These are phyloP conservation scores for Psittacula echo DNA, from an alignment of 2,797 vertebrate genomes.

Conservation along the genomic window DNA sequence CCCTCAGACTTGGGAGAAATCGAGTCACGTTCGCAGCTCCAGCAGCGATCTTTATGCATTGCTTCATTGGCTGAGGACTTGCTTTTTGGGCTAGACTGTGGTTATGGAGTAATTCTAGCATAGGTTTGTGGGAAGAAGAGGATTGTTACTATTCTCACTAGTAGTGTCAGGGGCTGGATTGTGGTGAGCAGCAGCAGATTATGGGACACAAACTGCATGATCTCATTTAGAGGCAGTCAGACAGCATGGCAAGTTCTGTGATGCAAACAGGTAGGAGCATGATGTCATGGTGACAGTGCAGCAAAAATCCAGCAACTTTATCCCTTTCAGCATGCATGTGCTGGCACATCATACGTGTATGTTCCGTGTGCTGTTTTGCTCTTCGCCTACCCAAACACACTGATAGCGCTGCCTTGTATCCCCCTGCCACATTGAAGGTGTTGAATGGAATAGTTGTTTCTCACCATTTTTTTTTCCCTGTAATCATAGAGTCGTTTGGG, in stretches of 20 bases:
- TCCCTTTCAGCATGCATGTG: neutral
- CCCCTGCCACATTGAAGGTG: neutral
- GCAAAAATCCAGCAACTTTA: neutral
- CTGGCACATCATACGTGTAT: rapidly evolving
- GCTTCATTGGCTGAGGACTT: neutral
- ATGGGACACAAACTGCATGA: rapidly evolving
- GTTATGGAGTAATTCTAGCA: neutral
- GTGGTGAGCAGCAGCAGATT: neutral
- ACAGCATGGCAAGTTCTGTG: rapidly evolving
- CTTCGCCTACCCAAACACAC: neutral
- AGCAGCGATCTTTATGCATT: neutral
- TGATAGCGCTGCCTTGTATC: neutral
- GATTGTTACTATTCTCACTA: neutral
- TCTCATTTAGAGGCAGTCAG: neutral
- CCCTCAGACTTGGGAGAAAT: neutral
- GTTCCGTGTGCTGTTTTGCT: neutral
- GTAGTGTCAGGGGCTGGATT: neutral
- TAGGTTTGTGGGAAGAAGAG: neutral
- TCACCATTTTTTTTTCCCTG: neutral
- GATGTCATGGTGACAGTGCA: neutral
- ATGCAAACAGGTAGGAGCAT: neutral
- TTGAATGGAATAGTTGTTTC: neutral
- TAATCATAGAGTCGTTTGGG: neutral
- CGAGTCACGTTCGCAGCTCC: neutral
- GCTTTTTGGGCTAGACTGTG: neutral